Evolutionary conservation across 2,888 invertebrate species (phyloP).

Genomic region (Prosapia bicincta): DNA sequence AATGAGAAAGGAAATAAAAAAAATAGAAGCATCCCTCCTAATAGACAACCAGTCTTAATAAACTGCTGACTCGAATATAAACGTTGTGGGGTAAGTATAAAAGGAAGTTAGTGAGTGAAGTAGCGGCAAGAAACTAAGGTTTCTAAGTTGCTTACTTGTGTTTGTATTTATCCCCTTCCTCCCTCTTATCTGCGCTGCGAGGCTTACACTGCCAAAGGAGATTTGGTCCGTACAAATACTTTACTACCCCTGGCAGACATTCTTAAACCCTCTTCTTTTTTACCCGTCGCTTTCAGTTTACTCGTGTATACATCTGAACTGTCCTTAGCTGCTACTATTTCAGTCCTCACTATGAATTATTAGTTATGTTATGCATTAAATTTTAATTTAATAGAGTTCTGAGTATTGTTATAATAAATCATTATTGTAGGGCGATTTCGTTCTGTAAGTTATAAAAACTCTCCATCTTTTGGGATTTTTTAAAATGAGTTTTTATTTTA

Average conservation of each 20-base stretch:
- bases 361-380: too few relatives aligned
- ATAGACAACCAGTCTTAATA: too few relatives aligned
- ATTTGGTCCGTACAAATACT: not conserved
- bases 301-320: not conserved
- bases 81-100: not conserved
- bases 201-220: not conserved
- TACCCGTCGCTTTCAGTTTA: not conserved
- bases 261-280: not conserved
- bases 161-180: not conserved
- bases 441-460: too few relatives aligned
- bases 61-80: not conserved
- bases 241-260: not conserved
- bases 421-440: too few relatives aligned
- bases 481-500: too few relatives aligned
- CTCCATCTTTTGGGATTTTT: too few relatives aligned
- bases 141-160: slow-evolving; percentile 1
- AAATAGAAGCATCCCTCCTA: too few relatives aligned
- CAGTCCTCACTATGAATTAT: too few relatives aligned
- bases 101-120: not conserved
- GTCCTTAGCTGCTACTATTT: too few relatives aligned
- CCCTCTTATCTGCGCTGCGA: not conserved
- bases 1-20: too few relatives aligned
- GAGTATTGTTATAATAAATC: too few relatives aligned
- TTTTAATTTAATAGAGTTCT: too few relatives aligned
- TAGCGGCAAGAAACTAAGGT: not conserved